Evolutionary conservation across 2,888 invertebrate species (phyloP).

Genomic region (Cetonia aurata): DNA sequence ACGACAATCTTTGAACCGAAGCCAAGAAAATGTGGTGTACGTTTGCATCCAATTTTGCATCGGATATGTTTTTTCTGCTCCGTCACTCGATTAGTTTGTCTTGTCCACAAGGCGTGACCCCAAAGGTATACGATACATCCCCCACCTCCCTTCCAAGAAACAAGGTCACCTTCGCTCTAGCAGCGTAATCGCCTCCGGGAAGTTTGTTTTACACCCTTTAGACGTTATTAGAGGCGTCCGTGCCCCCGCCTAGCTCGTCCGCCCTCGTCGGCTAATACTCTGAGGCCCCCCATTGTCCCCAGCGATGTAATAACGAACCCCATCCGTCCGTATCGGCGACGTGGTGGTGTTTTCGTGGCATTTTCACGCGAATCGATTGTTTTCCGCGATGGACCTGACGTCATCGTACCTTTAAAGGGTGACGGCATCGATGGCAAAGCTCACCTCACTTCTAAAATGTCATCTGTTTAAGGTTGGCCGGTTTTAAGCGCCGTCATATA

Average conservation of each 20-base stretch:
- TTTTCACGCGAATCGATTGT: slow-evolving; percentile 40
- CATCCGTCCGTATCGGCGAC: slow-evolving; percentile 29
- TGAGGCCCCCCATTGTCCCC: slow-evolving; percentile 9
- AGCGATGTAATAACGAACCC: slow-evolving; percentile 13
- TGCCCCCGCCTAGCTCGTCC: not conserved
- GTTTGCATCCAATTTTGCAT: not conserved
- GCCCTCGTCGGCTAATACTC: slow-evolving; percentile 4
- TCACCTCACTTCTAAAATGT: slow-evolving; percentile 42
- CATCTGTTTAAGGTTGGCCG: slow-evolving; percentile 41
- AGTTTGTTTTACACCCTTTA: not conserved
- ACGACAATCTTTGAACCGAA: not conserved
- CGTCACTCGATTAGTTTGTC: too few species aligned
- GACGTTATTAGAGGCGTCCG: not conserved
- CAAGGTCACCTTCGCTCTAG: slow-evolving; percentile 11
- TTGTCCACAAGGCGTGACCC: not conserved
- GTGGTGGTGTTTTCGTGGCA: slow-evolving; percentile 29
- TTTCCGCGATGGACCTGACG: slow-evolving; percentile 40
- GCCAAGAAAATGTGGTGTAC: not conserved
- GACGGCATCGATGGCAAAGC: slow-evolving; percentile 41
- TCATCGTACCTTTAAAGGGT: slow-evolving; percentile 38
- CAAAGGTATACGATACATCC: slow-evolving; percentile 15
- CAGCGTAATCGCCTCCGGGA: not conserved
- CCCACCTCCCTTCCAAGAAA: not conserved
- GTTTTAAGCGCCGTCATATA: slow-evolving; percentile 32
- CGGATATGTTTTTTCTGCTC: not conserved